Evolutionary conservation across 2,797 vertebrate genomes (phyloP), one percentile per base, ranked within the genome.

Genomic region (Clarias laeviceps): DNA sequence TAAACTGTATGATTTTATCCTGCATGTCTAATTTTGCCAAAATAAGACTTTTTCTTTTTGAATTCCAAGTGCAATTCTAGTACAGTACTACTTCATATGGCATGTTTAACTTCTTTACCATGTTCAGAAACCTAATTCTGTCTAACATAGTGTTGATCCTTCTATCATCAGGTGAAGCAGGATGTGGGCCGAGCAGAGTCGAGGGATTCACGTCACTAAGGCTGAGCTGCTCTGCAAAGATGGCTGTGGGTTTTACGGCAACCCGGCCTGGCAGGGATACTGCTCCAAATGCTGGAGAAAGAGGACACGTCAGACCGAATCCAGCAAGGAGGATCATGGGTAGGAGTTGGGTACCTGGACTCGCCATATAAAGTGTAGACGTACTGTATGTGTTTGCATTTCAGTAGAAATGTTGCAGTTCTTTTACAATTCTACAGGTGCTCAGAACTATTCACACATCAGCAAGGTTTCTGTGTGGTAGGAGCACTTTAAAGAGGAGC

Each of bases 231-330:
- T 96, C 84, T 96, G 96, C 87, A 96, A 95, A 85, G 94, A 95
- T 0, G 80, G 91, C 82, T 96, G 96, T 86, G 96, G 96, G 1
- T 96, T 93, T 90, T 96, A 96, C 90, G 96, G 95, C 79, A 96
- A 96, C 89, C 94, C 96, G 0, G 94, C 90, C 1, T 96, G 96
- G 96, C 94, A 96, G 84, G 96, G 96, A 74, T 96, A 95, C 89
- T 96, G 96, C 90, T 96, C 96, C 37, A 96, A 96, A 85, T 96
- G 96, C 92, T 96, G 96, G 96, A 94, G 94, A 80, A 94, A 96
- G 69, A 88, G 84, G 80, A 90, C 90, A 12, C 93, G 92, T 54
- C 88, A 90, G 17, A 57, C 88, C 1, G 94, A 87, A 87, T 82
- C 87, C 22, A 87, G 65, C 7, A 90, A 62, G 72, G 91, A 91